Evolutionary conservation across 2,113 vertebrate genomes (phyloP).

Genomic region (Ursus arctos): DNA sequence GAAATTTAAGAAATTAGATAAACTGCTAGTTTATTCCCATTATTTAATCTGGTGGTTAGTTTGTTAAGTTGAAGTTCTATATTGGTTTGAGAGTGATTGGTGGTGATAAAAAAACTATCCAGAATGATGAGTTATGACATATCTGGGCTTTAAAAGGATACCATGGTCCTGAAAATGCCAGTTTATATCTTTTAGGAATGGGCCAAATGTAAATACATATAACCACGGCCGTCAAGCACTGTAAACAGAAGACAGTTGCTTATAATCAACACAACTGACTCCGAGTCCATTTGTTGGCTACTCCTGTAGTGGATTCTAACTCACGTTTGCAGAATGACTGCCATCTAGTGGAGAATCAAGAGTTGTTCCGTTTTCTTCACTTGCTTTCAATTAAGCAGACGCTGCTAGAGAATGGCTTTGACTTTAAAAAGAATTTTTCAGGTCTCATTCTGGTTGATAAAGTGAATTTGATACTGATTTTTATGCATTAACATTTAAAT

Average conservation of each 20-base stretch:
- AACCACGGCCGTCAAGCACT: background rate
- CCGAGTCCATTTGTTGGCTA: background rate
- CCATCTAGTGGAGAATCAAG: slow-evolving; percentile 11
- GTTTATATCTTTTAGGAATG: background rate
- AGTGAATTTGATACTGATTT: background rate
- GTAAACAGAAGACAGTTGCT: background rate
- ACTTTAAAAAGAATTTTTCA: background rate
- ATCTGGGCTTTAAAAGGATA: background rate
- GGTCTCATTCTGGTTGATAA: background rate
- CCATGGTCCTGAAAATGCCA: background rate
- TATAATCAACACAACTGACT: background rate
- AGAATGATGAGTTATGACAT: background rate
- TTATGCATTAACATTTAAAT: background rate
- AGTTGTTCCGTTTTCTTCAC: background rate
- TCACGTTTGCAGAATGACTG: background rate
- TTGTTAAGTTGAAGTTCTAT: background rate
- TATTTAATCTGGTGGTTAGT: background rate
- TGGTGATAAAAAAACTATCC: background rate
- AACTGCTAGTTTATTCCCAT: background rate
- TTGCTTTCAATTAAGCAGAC: background rate
- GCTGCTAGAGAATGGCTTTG: background rate
- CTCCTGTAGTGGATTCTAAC: background rate
- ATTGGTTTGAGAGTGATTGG: background rate
- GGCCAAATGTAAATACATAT: background rate
- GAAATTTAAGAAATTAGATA: background rate